A percentile compares a stretch with the other conserved stretches of the same genome.
Conservation (phyloP, 2,113 vertebrate species). For the human region GRCh38 chr1:175055001-175055500, state of each 20-base stretch:
- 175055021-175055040: neutral
- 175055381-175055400: neutral
- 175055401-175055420: neutral
- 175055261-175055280: neutral
- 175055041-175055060: neutral
- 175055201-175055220: neutral
- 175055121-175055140: neutral
- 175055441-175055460: neutral
- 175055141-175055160: conserved; percentile 11
- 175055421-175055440: neutral
- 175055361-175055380: neutral
- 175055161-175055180: neutral
- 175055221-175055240: neutral
- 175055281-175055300: neutral
- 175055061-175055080: conserved; percentile 12
- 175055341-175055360: neutral
- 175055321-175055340: neutral
- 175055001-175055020: conserved; percentile 40
- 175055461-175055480: neutral
- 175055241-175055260: neutral
- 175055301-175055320: neutral
- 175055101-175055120: neutral
- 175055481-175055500: neutral
- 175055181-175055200: conserved; percentile 17
- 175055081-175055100: neutral